Percentiles rank a stretch among this genome's conserved stretches.
phyloP scores from a whole-genome alignment of 2,113 vertebrate genomes.

The Nyctibius bracteatus region DNA sequence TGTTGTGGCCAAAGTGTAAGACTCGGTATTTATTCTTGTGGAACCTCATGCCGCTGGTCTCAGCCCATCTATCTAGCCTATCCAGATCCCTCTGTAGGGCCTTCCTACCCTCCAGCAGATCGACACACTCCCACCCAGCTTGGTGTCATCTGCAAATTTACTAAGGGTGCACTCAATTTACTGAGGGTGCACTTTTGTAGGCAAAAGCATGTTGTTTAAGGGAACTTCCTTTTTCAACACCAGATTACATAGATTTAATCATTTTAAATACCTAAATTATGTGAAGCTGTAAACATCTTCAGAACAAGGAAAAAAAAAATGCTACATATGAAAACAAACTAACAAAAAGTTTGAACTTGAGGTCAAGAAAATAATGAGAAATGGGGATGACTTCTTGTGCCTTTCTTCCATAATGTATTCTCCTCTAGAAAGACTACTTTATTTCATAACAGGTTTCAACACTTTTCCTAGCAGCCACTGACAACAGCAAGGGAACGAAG shows the following conservation, averaged over 20 bases:
- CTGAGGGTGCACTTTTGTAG: too few relatives aligned
- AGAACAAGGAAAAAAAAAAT: not conserved
- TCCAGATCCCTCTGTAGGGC: too few relatives aligned
- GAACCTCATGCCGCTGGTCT: too few relatives aligned
- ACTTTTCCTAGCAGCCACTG: rapidly evolving
- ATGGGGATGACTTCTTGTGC: not conserved
- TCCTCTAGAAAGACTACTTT: not conserved
- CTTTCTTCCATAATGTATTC: not conserved
- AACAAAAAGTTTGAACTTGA: not conserved
- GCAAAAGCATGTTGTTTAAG: not conserved
- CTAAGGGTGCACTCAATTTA: too few relatives aligned
- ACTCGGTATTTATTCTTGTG: too few relatives aligned
- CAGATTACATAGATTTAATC: not conserved
- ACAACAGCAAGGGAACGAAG: not conserved
- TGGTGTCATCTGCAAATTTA: too few relatives aligned
- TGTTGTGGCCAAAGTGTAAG: too few relatives aligned
- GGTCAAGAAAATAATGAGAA: not conserved
- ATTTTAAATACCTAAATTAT: not conserved
- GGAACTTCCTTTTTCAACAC: not conserved
- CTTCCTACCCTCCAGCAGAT: too few relatives aligned
- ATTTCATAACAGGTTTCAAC: not conserved
- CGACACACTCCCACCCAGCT: too few relatives aligned
- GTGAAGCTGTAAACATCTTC: not conserved
- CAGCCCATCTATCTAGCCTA: too few relatives aligned
- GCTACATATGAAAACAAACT: not conserved